These are phyloP conservation scores for Drosophila funebris DNA, from an alignment of 1,140 invertebrate genomes.

Conservation along the genomic window DNA sequence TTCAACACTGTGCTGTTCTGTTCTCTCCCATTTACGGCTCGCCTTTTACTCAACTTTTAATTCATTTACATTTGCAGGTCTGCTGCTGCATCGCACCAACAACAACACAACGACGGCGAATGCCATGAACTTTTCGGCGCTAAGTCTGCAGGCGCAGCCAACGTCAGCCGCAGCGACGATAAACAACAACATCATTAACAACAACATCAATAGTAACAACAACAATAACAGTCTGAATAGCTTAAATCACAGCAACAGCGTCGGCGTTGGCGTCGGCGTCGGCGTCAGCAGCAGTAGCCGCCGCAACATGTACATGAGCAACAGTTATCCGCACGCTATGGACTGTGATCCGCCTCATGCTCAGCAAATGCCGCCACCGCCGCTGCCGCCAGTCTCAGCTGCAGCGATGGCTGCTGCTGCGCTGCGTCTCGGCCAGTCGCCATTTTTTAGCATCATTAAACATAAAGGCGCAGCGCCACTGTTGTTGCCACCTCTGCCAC, in stretches of 20 bases:
- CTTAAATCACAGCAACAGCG: slow-evolving; percentile 55
- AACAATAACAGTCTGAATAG: slow-evolving; percentile 63
- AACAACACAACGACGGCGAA: slow-evolving; percentile 32
- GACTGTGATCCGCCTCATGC: slow-evolving; percentile 79
- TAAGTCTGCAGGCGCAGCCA: slow-evolving; percentile 57
- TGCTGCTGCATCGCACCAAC: slow-evolving; percentile 61
- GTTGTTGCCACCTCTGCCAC: slow-evolving; percentile 51
- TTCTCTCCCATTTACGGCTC: background rate
- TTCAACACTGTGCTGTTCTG: background rate
- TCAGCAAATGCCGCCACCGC: slow-evolving; percentile 51
- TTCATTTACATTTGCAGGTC: slow-evolving; percentile 52
- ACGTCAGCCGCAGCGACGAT: slow-evolving; percentile 11
- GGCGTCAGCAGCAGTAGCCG: slow-evolving; percentile 31
- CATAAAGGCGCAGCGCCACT: slow-evolving; percentile 30
- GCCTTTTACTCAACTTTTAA: slow-evolving; percentile 4
- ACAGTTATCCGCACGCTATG: slow-evolving; percentile 80
- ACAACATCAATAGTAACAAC: slow-evolving; percentile 36
- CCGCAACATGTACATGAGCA: slow-evolving; percentile 46
- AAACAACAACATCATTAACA: slow-evolving; percentile 23
- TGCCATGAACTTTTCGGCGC: slow-evolving; percentile 66
- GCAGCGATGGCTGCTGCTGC: slow-evolving; percentile 32
- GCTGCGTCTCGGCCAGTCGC: slow-evolving; percentile 41
- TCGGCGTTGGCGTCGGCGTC: slow-evolving; percentile 17
- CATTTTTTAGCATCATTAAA: slow-evolving; percentile 38
- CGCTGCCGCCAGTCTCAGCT: slow-evolving; percentile 25